These are phyloP conservation scores for Pseudonaja textilis DNA, from an alignment of 2,113 vertebrate genomes.

Conservation along the genomic window DNA sequence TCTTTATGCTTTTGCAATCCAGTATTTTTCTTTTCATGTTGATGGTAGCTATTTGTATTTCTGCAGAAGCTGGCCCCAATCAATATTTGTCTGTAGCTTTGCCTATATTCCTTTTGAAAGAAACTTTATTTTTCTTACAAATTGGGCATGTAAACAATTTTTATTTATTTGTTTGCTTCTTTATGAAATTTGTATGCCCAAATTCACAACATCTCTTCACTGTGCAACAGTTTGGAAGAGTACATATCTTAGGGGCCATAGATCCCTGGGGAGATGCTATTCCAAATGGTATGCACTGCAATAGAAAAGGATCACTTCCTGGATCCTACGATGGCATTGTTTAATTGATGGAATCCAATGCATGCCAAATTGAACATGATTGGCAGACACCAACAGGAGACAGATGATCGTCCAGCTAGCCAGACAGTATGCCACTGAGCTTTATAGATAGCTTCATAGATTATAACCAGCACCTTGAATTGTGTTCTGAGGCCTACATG, in stretches of 20 bases:
- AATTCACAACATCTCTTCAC: neutral
- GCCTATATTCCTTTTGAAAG: constrained; percentile 49
- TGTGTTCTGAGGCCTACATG: neutral
- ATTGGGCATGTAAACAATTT: neutral
- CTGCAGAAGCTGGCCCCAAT: no score
- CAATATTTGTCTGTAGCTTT: neutral
- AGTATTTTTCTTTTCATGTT: neutral
- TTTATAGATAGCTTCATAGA: neutral
- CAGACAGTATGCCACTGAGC: neutral
- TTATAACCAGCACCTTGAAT: neutral
- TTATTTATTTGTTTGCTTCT: neutral
- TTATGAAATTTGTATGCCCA: neutral
- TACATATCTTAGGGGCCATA: neutral
- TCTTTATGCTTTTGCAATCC: neutral
- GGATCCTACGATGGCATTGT: neutral
- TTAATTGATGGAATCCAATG: neutral
- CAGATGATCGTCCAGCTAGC: neutral
- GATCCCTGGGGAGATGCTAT: neutral
- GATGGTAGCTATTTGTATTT: neutral
- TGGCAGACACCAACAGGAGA: neutral
- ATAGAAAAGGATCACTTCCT: neutral
- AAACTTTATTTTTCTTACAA: constrained; percentile 39
- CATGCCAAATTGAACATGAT: neutral
- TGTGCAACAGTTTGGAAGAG: neutral
- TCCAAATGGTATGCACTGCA: neutral